Percentiles rank a stretch among this genome's conserved stretches.
Evolutionary conservation across 2,113 vertebrate genomes (phyloP).

Genomic region (Pomatostomus ruficeps): DNA sequence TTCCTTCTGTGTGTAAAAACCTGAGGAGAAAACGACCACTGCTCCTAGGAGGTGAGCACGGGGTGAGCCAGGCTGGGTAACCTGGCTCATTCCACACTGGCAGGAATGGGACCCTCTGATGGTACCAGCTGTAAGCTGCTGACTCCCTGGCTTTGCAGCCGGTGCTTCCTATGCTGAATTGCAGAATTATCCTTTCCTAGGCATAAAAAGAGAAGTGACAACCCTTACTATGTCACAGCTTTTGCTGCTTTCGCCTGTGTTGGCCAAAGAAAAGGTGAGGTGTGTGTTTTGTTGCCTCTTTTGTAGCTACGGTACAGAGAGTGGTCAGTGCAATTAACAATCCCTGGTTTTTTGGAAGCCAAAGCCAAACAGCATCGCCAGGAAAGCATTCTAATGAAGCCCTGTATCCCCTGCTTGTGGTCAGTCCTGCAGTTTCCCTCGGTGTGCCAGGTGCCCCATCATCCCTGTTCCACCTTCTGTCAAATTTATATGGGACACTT

Average conservation of each 20-base stretch:
- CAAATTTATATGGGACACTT: not conserved
- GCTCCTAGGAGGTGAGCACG: not conserved
- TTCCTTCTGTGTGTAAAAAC: not conserved
- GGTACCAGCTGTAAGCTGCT: not conserved
- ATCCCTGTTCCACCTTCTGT: not conserved
- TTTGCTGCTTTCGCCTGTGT: not conserved
- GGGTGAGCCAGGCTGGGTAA: not conserved
- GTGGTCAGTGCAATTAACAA: not conserved
- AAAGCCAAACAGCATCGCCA: not conserved
- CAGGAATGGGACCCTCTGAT: not conserved
- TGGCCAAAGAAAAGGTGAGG: conserved; percentile 3
- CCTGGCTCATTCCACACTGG: not conserved
- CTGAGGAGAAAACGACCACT: not conserved
- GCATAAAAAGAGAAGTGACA: not conserved
- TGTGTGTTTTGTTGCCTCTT: not conserved
- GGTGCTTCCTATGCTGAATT: not conserved
- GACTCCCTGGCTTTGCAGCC: not conserved
- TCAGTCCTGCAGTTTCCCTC: not conserved
- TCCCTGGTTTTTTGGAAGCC: not conserved
- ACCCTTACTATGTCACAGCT: not conserved
- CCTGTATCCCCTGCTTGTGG: not conserved
- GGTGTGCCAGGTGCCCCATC: not conserved
- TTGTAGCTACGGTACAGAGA: not conserved
- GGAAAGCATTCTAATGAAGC: not conserved
- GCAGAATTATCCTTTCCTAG: not conserved